Base-by-base conservation (phyloP, 2,113 vertebrate species). In the Gobio gobio region DNA sequence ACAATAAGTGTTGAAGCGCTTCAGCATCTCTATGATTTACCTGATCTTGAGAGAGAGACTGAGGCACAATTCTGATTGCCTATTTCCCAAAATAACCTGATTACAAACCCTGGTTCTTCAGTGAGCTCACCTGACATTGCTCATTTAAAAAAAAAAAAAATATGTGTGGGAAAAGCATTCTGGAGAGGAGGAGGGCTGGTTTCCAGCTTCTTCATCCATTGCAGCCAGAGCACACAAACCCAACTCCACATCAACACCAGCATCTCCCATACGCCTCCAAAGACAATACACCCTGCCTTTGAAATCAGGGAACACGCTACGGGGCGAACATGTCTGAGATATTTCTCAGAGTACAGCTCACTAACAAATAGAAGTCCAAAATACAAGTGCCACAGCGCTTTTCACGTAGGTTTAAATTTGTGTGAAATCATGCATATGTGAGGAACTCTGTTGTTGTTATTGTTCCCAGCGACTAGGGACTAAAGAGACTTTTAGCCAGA, bases 251-350 rank as follows among this genome's bases (percentile, higher is more conserved):
- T 78, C 72, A 59, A 75, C 36, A 66, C 47, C 76, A 47, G 78
- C 66, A 56, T 79, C 2, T 4, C 26, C 14, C 26, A 74, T 80
- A 89, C 90, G 49, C 61, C 75, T 86, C 63, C 87, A 85, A 83
- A 83, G 87, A 92, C 92, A 94, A 92, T 76, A 72, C 68, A 81
- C 82, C 86, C 83, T 92, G 91, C 89, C 90, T 93, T 49, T 92
- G 86, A 87, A 88, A 68, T 49, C 64, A 13, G 73, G 86, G 72
- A 85, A 89, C 92, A 82, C 87, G 90, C 91, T 59, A 77, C 9
- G 0, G 85, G 64, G 70, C 13, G 18, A 72, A 72, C 76, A 78
- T 14, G 63, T 24, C 49, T 36, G 2, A 45, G 58, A 36, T 56
- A 14, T 81, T 83, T 84, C 83, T 86, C 85, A 85, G 22, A 59